Percentiles rank a stretch among this genome's conserved stretches.
phyloP scores from a whole-genome alignment of 2,113 vertebrate genomes.

The Meriones unguiculatus region DNA sequence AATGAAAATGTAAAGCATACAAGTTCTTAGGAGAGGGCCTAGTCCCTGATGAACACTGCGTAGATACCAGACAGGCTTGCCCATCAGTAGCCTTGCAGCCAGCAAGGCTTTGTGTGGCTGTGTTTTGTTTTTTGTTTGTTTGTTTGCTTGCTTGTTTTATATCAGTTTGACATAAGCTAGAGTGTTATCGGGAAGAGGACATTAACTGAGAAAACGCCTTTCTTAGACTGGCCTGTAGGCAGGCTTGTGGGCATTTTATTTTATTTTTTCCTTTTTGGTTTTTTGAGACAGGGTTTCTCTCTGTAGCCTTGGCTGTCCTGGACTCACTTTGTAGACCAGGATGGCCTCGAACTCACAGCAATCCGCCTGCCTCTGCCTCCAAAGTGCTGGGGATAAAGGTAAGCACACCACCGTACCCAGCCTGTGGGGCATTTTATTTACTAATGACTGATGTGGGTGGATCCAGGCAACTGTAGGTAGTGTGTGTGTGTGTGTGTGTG shows the following conservation, averaged over 20 bases:
- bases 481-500: not conserved
- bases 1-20: not conserved
- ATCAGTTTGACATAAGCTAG: not conserved
- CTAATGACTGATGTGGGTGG: not conserved
- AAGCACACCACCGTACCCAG: no score
- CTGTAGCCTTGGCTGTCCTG: no score
- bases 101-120: not conserved
- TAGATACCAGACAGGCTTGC: not conserved
- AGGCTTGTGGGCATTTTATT: not conserved
- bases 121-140: not conserved
- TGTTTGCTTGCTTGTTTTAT: not conserved
- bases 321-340: no score
- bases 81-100: fast-evolving
- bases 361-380: no score
- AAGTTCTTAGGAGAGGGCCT: not conserved
- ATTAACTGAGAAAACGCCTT: not conserved
- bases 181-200: not conserved
- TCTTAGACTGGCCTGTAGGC: not conserved
- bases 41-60: not conserved
- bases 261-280: no score
- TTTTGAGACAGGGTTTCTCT: no score
- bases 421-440: not conserved
- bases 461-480: not conserved
- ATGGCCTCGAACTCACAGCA: no score
- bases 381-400: no score